Percentiles rank a stretch among this genome's conserved stretches.
These are phyloP conservation scores for Argynnis bischoffii DNA, from an alignment of 2,888 invertebrate genomes.

Conservation along the genomic window DNA sequence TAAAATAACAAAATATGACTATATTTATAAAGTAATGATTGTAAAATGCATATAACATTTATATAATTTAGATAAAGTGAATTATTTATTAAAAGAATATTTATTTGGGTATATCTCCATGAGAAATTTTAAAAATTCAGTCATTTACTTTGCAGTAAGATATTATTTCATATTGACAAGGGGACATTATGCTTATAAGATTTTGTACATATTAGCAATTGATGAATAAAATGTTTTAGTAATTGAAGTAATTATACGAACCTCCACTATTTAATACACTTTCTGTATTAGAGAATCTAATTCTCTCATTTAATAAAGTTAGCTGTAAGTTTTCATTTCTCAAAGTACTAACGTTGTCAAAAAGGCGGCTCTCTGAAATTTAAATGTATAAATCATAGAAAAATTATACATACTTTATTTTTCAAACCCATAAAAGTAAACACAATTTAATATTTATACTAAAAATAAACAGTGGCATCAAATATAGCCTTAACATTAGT, in stretches of 20 bases:
- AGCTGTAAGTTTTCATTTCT: conserved; percentile 92
- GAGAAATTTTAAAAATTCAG: too few relatives aligned
- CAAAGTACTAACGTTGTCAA: conserved; percentile 91
- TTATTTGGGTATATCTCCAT: too few relatives aligned
- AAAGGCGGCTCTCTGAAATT: conserved; percentile 90
- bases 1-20: background rate
- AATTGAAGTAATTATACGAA: conserved; percentile 41
- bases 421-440: too few relatives aligned
- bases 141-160: too few relatives aligned
- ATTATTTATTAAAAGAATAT: too few relatives aligned
- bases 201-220: background rate
- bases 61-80: too few relatives aligned
- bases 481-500: conserved; percentile 23
- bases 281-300: conserved; percentile 83
- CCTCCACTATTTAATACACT: conserved; percentile 61
- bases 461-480: conserved; percentile 31
- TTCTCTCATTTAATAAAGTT: conserved; percentile 92
- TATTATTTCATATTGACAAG: too few relatives aligned
- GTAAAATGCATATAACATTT: too few relatives aligned
- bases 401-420: background rate
- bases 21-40: too few relatives aligned
- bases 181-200: too few relatives aligned
- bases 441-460: conserved; percentile 8
- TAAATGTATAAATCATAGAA: background rate
- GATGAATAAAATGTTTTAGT: background rate